Conservation (phyloP, 1,140 invertebrate genomes). For the Psix sp. region DNA sequence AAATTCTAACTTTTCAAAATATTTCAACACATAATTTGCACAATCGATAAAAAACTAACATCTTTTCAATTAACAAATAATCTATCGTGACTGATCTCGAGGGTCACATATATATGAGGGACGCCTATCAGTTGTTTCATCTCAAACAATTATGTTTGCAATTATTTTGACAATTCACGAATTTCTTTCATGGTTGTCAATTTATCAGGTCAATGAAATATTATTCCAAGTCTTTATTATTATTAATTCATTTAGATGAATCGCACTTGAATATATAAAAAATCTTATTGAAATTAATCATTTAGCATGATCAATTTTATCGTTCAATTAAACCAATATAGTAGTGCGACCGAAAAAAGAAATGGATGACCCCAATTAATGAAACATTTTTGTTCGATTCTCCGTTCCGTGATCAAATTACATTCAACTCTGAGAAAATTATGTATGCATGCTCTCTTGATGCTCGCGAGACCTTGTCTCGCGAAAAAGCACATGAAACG, state of each 20-base stretch:
- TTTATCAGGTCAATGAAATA: background rate
- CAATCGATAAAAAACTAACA: background rate
- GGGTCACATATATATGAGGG: too few species aligned
- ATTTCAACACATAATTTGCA: conserved; percentile 1
- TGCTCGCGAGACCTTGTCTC: conserved; percentile 49
- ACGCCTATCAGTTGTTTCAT: too few species aligned
- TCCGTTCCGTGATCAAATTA: conserved; percentile 6
- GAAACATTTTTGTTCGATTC: conserved; percentile 1
- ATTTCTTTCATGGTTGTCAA: background rate
- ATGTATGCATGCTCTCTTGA: conserved; percentile 27
- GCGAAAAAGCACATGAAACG: conserved; percentile 53
- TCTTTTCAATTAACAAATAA: conserved; percentile 1
- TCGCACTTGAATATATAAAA: too few species aligned
- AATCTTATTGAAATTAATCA: too few species aligned
- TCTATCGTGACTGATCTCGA: background rate
- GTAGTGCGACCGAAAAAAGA: too few species aligned
- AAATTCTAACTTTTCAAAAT: conserved; percentile 30
- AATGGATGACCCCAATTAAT: too few species aligned
- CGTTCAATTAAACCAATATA: too few species aligned
- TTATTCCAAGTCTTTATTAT: background rate
- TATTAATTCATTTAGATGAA: too few species aligned
- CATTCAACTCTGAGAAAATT: conserved; percentile 21
- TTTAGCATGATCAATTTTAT: too few species aligned
- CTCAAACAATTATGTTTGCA: too few species aligned
- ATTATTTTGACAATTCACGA: too few species aligned